These are phyloP conservation scores for Epizoanthus scotinus DNA, from an alignment of 92 coral and sea anemone species.

Conservation along the genomic window DNA sequence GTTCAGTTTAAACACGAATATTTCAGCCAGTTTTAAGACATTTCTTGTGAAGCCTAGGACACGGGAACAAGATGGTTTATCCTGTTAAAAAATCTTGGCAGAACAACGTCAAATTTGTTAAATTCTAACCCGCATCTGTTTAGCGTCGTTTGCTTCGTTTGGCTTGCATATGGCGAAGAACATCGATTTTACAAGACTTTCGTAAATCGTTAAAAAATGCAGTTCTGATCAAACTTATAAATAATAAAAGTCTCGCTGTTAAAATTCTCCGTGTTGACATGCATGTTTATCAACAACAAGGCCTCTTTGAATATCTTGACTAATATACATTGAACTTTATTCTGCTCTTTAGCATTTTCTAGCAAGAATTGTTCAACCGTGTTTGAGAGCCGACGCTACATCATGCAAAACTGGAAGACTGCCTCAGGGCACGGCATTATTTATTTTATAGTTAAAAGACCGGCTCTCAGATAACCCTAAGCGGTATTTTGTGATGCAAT, in stretches of 20 bases:
- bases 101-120: no score
- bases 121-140: no score
- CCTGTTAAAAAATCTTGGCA: no score
- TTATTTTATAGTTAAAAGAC: slow-evolving; percentile 31
- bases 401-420: neutral
- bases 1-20: slow-evolving; percentile 44
- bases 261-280: slow-evolving; percentile 19
- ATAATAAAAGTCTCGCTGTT: slow-evolving; percentile 34
- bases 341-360: neutral
- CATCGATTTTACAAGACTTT: neutral
- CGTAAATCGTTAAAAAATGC: neutral
- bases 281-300: slow-evolving; percentile 31
- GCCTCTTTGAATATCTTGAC: neutral
- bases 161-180: no score
- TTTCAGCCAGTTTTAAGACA: slow-evolving; percentile 36
- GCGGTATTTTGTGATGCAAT: slow-evolving; percentile 36
- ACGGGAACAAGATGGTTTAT: no score
- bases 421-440: slow-evolving; percentile 36
- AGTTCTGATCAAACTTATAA: slow-evolving; percentile 16
- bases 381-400: neutral
- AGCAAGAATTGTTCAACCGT: neutral
- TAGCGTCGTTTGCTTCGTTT: no score
- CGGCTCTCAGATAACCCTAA: slow-evolving; percentile 40
- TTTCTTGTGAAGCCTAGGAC: no score
- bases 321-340: neutral